These are phyloP conservation scores for Eidolon dupreanum DNA, from an alignment of 2,797 vertebrate species.

Conservation along the genomic window DNA sequence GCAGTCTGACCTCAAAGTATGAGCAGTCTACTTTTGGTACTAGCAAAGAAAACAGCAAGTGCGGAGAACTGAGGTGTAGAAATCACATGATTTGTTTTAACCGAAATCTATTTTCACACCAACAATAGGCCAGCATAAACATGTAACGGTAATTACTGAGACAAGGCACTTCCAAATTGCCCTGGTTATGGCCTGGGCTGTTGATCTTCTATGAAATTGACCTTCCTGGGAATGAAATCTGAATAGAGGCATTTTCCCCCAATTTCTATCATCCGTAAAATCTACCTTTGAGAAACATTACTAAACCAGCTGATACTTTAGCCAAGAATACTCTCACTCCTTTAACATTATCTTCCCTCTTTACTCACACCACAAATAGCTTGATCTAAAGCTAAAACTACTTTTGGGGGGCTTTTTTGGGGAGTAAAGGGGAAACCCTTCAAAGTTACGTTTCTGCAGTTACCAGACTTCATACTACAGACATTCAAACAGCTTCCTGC, in stretches of 20 bases:
- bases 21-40: background rate
- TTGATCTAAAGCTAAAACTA: slow-evolving; percentile 60
- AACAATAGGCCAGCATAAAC: background rate
- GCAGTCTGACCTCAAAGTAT: background rate
- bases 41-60: background rate
- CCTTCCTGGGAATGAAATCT: background rate
- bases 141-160: background rate
- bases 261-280: background rate
- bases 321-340: background rate
- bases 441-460: background rate
- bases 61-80: background rate
- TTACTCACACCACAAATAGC: slow-evolving; percentile 20
- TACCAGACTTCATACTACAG: background rate
- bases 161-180: slow-evolving; percentile 38
- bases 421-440: background rate
- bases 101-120: background rate
- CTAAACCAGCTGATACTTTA: background rate
- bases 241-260: background rate
- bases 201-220: background rate
- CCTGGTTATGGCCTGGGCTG: background rate
- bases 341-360: background rate
- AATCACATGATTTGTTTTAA: background rate
- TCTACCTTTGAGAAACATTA: background rate
- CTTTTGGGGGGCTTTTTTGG: background rate
- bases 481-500: background rate